A percentile compares a stretch with the other conserved stretches of the same genome.
Evolutionary conservation across 2,888 invertebrate species (phyloP).

Genomic region (Ctenicera cuprea): DNA sequence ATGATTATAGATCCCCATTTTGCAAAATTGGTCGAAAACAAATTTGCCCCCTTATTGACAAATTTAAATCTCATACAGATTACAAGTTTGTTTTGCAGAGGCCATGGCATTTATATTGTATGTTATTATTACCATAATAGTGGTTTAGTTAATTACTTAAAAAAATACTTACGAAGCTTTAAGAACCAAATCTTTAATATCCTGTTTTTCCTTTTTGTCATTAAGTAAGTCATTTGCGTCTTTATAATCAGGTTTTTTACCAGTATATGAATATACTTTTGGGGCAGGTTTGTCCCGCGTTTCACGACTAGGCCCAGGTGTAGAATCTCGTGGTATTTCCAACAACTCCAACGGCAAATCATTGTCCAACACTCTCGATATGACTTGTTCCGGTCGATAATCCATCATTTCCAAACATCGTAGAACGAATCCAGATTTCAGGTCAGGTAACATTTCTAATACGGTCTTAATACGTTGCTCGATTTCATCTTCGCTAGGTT

Average conservation of each 20-base stretch:
- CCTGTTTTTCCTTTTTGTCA: slow-evolving; percentile 78
- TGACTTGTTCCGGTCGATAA: slow-evolving; percentile 84
- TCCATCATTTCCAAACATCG: slow-evolving; percentile 86
- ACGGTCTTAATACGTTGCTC: slow-evolving; percentile 72
- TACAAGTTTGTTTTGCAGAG: too few relatives aligned
- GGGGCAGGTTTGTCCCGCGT: slow-evolving; percentile 41
- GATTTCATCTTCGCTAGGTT: slow-evolving; percentile 62
- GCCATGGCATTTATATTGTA: too few relatives aligned
- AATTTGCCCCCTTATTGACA: too few relatives aligned
- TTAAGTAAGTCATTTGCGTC: slow-evolving; percentile 80
- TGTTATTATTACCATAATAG: too few relatives aligned
- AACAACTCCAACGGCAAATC: slow-evolving; percentile 75
- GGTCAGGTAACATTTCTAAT: slow-evolving; percentile 82
- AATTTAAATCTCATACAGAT: too few relatives aligned
- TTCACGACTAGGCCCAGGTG: slow-evolving; percentile 62
- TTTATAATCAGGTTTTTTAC: slow-evolving; percentile 79
- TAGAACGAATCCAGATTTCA: slow-evolving; percentile 85
- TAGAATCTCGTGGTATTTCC: slow-evolving; percentile 74
- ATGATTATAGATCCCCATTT: too few relatives aligned
- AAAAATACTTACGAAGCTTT: slow-evolving; percentile 46
- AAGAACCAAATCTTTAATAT: slow-evolving; percentile 58
- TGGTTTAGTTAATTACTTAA: too few relatives aligned
- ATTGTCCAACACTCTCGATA: slow-evolving; percentile 89
- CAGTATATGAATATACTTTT: slow-evolving; percentile 69
- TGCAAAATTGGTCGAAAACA: too few relatives aligned